Evolutionary conservation across 2,888 invertebrate species (phyloP).

Genomic region (Caenorhabditis sp.): DNA sequence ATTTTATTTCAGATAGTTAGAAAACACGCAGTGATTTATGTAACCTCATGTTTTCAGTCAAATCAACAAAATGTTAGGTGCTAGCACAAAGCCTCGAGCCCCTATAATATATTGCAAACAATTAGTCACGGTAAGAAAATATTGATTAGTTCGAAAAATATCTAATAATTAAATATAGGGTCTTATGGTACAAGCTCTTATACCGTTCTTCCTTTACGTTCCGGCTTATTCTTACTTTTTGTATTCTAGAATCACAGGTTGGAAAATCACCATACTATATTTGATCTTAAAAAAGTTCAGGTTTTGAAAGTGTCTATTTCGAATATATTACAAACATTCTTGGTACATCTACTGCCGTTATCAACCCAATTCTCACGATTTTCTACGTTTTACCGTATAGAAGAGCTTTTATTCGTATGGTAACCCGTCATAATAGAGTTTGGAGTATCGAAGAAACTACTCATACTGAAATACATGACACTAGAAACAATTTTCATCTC

Average conservation of each 20-base stretch:
- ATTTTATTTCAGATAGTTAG: constrained; percentile 13
- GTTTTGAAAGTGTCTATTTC: constrained; percentile 6
- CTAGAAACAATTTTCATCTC: too few species aligned
- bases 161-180: constrained; percentile 12
- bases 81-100: constrained; percentile 11
- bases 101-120: constrained; percentile 24
- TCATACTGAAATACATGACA: too few species aligned
- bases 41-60: constrained; percentile 9
- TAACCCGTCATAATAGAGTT: too few species aligned
- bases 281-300: not conserved
- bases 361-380: constrained; percentile 28
- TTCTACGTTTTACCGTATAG: constrained; percentile 26
- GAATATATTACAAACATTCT: constrained; percentile 24
- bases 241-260: constrained; percentile 8
- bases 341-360: constrained; percentile 20
- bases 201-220: constrained; percentile 23
- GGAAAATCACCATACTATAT: not conserved
- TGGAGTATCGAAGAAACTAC: too few species aligned
- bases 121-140: constrained; percentile 13
- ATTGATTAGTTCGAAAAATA: too few species aligned
- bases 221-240: constrained; percentile 21
- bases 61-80: constrained; percentile 17
- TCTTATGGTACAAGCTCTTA: constrained; percentile 18
- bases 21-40: not conserved
- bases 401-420: constrained; percentile 5